Evolutionary conservation across 2,888 invertebrate genomes (phyloP).

Genomic region (Morpho achilles): DNA sequence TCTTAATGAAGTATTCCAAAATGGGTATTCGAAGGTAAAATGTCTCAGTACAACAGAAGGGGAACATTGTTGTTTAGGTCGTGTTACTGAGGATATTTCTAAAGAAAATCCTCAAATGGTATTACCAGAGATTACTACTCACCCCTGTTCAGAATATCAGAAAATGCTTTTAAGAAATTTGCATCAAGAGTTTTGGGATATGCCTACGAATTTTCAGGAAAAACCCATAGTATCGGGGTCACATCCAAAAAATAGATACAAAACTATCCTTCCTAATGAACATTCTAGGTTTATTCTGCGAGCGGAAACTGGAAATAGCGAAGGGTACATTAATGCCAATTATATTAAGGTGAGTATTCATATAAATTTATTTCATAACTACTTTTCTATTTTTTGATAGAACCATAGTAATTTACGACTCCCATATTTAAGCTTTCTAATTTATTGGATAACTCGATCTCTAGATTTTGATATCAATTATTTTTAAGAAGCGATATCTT

Average conservation of each 20-base stretch:
- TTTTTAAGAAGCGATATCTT: too few species aligned
- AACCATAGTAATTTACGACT: not conserved
- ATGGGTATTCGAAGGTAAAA: slow-evolving; percentile 69
- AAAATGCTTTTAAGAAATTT: slow-evolving; percentile 82
- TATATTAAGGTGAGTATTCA: slow-evolving; percentile 86
- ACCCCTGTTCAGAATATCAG: slow-evolving; percentile 81
- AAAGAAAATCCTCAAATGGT: slow-evolving; percentile 61
- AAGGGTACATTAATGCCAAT: slow-evolving; percentile 96
- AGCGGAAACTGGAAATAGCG: slow-evolving; percentile 70
- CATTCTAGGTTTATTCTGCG: slow-evolving; percentile 88
- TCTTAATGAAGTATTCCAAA: slow-evolving; percentile 79
- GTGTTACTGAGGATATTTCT: slow-evolving; percentile 46
- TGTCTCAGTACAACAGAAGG: slow-evolving; percentile 52
- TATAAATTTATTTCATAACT: not conserved
- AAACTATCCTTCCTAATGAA: slow-evolving; percentile 93
- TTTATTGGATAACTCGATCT: too few species aligned
- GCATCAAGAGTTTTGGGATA: slow-evolving; percentile 94
- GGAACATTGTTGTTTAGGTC: slow-evolving; percentile 55
- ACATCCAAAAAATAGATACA: slow-evolving; percentile 93
- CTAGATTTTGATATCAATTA: too few species aligned
- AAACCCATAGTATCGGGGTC: slow-evolving; percentile 93
- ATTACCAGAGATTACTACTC: slow-evolving; percentile 52
- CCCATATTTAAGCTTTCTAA: too few species aligned
- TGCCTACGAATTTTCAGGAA: slow-evolving; percentile 94
- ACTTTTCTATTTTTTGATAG: not conserved